These are phyloP conservation scores for Strix aluco DNA, from an alignment of 2,113 vertebrate species.

Conservation along the genomic window DNA sequence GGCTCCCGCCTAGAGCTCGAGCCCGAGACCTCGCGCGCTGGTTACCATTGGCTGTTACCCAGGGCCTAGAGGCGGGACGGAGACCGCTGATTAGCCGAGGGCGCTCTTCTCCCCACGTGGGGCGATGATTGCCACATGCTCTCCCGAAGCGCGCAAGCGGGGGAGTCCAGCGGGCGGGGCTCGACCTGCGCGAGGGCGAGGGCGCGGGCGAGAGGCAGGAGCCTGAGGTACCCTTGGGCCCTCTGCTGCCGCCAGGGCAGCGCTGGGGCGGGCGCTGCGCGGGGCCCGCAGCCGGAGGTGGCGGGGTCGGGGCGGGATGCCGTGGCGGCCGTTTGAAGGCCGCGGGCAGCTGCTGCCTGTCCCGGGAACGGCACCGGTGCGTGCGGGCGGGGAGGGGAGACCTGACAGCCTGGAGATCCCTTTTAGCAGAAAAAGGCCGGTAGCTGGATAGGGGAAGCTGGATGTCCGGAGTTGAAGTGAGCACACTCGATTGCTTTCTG, in stretches of 20 bases:
- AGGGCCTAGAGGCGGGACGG: background rate
- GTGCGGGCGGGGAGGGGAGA: no score
- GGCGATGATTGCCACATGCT: rapidly evolving
- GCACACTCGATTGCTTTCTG: rapidly evolving
- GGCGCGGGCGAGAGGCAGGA: no score
- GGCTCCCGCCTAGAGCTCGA: background rate
- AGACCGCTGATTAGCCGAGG: background rate
- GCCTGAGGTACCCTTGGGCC: no score
- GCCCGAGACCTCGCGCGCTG: background rate
- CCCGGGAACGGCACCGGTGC: background rate
- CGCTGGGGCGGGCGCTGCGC: no score
- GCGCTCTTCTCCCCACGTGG: background rate
- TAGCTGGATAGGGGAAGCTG: no score
- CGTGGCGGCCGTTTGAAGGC: background rate
- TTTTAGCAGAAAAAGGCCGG: background rate
- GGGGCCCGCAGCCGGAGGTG: no score
- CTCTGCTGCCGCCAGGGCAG: no score
- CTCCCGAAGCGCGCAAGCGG: background rate
- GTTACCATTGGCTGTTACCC: background rate
- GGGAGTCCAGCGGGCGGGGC: rapidly evolving
- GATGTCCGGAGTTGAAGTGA: no score
- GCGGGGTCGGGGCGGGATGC: no score
- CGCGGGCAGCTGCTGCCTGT: rapidly evolving
- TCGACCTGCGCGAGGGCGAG: no score
- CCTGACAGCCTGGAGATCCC: background rate